Evolutionary conservation across 2,888 invertebrate species (phyloP), one percentile per base, ranked within the genome.

Genomic region (Watsonalla cultraria): DNA sequence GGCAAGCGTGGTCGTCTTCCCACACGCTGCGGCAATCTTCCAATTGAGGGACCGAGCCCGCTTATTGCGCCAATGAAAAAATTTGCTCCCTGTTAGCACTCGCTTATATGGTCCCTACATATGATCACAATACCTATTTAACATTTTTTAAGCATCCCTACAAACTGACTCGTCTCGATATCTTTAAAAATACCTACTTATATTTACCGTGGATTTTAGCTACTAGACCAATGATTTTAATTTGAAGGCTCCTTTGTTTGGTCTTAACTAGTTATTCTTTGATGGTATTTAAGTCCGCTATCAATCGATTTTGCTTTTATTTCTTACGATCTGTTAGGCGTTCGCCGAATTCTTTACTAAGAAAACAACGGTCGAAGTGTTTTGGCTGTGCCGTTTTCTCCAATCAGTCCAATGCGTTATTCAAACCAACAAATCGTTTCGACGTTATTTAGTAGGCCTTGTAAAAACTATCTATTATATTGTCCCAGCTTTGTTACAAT

Each of bases 21-120:
- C 90, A 88, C 90, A 84, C 82, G 68, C 64, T 66, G 60, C 60
- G 66, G 80, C 82, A 90, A 90, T 90, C 82, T 89, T 90, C 61
- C 90, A 90, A 90, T 90, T 90, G 86, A 88, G 76, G 78, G 82
- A 80, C 78, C 81, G 81, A 80, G 78, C 78, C 70, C 72, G 75
- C 70, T 87, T 78, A 87, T 90, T 90, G 88, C 74, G 83, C 82
- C 86, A 90, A 90, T 90, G 84, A 86, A 88, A 90, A 88, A 89
- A 90, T 71, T 84, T 85, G 81, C 82, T 74, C 71, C 66, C 72
- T 61, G 68, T 71, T 70, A 67, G 66, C 70, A 65, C 65, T 61
- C 70, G 68, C 66, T 60, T 62, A 63, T 64, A 55, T 47, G 47
- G 46, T 34, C 48, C 24, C 35, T 51, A 47, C 47, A 45, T 45